phyloP scores from a whole-genome alignment of 2,113 vertebrate species.

The Apteryx mantelli region DNA sequence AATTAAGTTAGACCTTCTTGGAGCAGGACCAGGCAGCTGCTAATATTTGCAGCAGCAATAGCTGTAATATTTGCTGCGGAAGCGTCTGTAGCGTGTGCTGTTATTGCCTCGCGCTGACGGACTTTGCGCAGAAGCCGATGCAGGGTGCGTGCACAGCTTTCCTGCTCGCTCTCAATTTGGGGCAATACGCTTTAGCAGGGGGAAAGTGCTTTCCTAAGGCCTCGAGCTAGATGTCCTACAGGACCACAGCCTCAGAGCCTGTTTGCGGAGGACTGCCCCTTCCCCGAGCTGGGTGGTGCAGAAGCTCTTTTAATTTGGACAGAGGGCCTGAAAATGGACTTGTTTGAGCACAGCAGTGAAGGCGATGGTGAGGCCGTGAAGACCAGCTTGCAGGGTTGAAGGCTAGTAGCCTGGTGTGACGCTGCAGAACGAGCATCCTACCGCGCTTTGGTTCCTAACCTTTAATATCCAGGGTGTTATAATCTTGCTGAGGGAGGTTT shows the following conservation, averaged over 20 bases:
- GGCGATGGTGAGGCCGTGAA: fast-evolving
- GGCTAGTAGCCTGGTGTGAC: not conserved
- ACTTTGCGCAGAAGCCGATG: not conserved
- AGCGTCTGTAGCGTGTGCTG: not conserved
- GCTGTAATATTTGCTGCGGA: not conserved
- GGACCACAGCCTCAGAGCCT: fast-evolving
- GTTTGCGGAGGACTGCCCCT: not conserved
- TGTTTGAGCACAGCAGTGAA: not conserved
- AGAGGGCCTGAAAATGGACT: not conserved
- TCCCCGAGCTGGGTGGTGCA: not conserved
- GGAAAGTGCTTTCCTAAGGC: not conserved
- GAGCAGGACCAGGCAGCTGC: not conserved
- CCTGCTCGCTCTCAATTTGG: no score
- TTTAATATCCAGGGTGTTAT: not conserved
- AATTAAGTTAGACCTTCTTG: not conserved
- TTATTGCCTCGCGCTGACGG: fast-evolving
- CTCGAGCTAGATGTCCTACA: not conserved
- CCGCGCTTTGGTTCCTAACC: not conserved
- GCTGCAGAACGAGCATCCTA: not conserved
- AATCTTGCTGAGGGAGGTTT: not conserved
- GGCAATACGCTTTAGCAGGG: not conserved
- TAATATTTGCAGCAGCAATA: not conserved
- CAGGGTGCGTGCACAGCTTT: not conserved
- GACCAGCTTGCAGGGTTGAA: not conserved
- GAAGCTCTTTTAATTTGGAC: not conserved